These are phyloP conservation scores for Samia ricini DNA, from an alignment of 1,140 invertebrate genomes.

Conservation along the genomic window DNA sequence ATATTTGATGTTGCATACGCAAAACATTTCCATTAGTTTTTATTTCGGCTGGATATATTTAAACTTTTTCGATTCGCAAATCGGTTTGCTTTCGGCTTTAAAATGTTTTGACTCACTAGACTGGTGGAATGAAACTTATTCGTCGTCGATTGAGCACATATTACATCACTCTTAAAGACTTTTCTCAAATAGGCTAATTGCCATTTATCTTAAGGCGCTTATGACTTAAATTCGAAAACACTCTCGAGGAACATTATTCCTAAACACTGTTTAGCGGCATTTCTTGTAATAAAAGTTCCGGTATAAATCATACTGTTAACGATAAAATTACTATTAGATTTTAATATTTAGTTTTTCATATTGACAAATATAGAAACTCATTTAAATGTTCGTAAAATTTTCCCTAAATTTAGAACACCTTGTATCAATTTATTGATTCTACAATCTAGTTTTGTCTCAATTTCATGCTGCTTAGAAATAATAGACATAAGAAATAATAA, in stretches of 20 bases:
- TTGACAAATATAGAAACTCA: too few species aligned
- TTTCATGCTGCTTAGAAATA: too few species aligned
- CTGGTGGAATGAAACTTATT: not conserved
- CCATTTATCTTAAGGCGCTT: not conserved
- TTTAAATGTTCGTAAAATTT: too few species aligned
- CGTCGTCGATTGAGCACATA: not conserved
- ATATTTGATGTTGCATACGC: not conserved
- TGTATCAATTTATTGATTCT: too few species aligned
- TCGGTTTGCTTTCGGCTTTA: not conserved
- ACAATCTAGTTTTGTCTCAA: too few species aligned
- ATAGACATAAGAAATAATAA: too few species aligned
- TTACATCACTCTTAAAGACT: not conserved
- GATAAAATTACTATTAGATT: too few species aligned
- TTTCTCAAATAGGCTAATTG: not conserved
- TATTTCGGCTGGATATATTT: not conserved
- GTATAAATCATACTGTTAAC: too few species aligned
- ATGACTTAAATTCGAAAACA: not conserved
- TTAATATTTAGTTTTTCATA: too few species aligned
- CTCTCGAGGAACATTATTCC: not conserved
- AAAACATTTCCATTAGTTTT: not conserved
- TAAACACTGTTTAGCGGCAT: not conserved
- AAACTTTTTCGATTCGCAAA: not conserved
- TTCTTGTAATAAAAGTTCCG: not conserved
- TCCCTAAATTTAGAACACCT: too few species aligned
- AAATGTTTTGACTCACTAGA: not conserved